Evolutionary conservation across 2,113 vertebrate species (phyloP), one percentile per base, ranked within the genome.

Genomic region (Planiliza haematocheilus): DNA sequence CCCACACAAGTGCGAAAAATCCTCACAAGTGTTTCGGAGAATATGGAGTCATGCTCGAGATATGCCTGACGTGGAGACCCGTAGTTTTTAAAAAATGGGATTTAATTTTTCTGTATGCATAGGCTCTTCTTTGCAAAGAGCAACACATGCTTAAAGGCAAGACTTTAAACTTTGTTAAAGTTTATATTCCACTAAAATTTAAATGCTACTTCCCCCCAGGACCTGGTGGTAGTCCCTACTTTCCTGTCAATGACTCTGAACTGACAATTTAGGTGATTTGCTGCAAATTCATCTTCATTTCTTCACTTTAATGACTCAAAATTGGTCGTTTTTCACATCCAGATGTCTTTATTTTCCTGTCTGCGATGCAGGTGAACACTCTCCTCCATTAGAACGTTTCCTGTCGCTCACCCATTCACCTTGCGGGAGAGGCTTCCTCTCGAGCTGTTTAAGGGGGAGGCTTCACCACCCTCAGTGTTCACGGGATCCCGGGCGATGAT

Each of bases 401-500:
- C 49, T 68, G 38, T 21, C 46, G 85, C 58, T 77, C 73, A 67
- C 66, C 77, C 73, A 17, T 77, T 61, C 63, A 65, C 57, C 69
- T 37, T 74, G 76, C 79, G 63, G 87, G 84, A 77, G 78, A 84
- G 52, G 62, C 52, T 85, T 86, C 77, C 81, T 89, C 64, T 74
- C 5, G 42, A 70, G 20, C 13, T 55, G 66, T 37, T 62, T 34
- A 30, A 37, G 81, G 39, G 73, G 79, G 73, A 74, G 84, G 53
- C 41, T 81, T 71, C 56, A 55, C 65, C 72, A 61, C 64, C 74
- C 30, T 36, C 58, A 17, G 51, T 36, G 51, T 53, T 71, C 46
- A 81, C 38, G 81, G 84, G 72, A 89, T 87, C 79, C 88, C 84
- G 75, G 24, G 20, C 4, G 10, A 83, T 92, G 90, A 92, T 68